phyloP scores from a whole-genome alignment of 2,797 vertebrate genomes.

The Pangasius djambal region DNA sequence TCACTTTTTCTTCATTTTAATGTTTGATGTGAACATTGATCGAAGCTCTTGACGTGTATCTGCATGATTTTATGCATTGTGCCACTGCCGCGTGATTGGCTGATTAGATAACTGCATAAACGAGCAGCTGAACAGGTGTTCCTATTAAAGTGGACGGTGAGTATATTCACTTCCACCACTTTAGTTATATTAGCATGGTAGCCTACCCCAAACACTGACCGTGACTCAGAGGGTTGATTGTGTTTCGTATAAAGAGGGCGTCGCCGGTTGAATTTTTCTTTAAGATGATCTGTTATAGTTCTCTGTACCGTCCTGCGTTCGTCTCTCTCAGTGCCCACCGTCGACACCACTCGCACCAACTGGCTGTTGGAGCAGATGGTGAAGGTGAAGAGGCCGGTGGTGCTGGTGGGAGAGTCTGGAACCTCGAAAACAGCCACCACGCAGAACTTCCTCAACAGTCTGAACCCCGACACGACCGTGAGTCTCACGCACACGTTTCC shows the following conservation, averaged over 20 bases:
- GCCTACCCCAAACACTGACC: neutral
- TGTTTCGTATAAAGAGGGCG: neutral
- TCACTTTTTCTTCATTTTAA: neutral
- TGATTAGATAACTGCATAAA: neutral
- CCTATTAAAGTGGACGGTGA: neutral
- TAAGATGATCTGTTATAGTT: neutral
- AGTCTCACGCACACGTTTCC: constrained; percentile 51
- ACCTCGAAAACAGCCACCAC: constrained; percentile 97
- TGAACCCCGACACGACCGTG: constrained; percentile 79
- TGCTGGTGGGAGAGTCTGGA: constrained; percentile 93
- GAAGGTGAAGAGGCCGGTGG: constrained; percentile 84
- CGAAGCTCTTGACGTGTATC: neutral
- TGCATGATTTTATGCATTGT: neutral
- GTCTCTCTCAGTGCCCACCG: constrained; percentile 84
- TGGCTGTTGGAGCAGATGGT: constrained; percentile 93
- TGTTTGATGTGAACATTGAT: neutral
- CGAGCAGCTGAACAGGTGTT: neutral
- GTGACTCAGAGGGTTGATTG: neutral
- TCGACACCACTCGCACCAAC: constrained; percentile 86
- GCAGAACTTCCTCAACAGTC: constrained; percentile 86
- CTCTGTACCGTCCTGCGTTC: constrained; percentile 2
- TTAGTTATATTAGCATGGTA: neutral
- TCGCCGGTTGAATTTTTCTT: neutral
- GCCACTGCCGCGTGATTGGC: neutral
- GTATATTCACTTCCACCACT: neutral